Base-by-base conservation (phyloP, 2,113 vertebrate species). In the Neopipo cinnamomea region DNA sequence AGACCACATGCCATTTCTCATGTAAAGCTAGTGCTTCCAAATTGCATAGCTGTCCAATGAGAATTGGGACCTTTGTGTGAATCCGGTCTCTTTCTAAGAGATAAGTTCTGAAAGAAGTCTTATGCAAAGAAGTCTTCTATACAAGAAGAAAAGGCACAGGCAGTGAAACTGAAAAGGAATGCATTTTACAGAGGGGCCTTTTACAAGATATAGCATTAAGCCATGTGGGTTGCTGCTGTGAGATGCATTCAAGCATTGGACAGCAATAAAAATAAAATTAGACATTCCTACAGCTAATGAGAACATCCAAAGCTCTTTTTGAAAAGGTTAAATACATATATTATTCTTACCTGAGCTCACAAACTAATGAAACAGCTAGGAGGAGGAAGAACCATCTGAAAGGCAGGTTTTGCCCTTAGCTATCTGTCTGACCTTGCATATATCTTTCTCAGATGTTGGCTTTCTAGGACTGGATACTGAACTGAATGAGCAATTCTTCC, bases 311-410 rank as follows among this genome's bases (percentile, higher is more conserved):
- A 62, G 31, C 5, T 84, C 35, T 52, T 88, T 85, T 47, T 67
- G 68, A 87, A 88, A 96, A 68, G 39, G 49, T 87, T 93, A 68
- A 95, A 91, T 49, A 72, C 23, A 58, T 28, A 59, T 75, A 81
- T 78, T 87, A 68, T 63, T 84, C 87, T 91, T 95, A 89, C 84
- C 61, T 86, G 89, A 82, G 44, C 44, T 90, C 53, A 82, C 33
- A 85, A 82, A 56, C 27, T 59, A 89, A 75, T 68, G 70, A 91
- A 91, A 52, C 15, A 62, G 17, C 24, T 10, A 3, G n/a, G 37
- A 81, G 41, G 52, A 88, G 41, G 74, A 92, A 67, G 61, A 89
- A 72, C 31, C 9, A 82, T 88, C 71, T 66, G 71, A 89, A 95
- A 85, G n/a, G 42, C 66, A 73, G 18, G 37, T 37, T 92, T 88